Evolutionary conservation across 2,797 vertebrate genomes (phyloP), one percentile per base, ranked within the genome.

Genomic region (Rhodeus uyekii): DNA sequence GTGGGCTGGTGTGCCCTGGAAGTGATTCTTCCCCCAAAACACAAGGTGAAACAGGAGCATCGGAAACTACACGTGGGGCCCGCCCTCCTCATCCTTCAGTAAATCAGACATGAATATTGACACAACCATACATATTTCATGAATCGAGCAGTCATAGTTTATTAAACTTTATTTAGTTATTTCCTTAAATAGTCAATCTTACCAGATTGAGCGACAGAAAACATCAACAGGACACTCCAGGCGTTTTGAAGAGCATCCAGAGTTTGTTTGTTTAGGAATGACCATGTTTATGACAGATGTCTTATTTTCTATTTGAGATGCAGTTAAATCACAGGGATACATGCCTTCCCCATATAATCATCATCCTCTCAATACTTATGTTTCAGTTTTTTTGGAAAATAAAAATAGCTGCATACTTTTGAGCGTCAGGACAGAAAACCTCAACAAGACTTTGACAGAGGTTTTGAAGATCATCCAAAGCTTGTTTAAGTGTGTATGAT

Each of bases 1-100:
- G 89, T 88, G 86, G 89, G 88, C 84, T 92, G 87, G 91, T 92
- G 87, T 94, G 94, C 93, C 93, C 94, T 94, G 94, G 94, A 95
- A 95, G 94, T 95, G 90, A 93, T 94, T 93, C 90, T 90, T 89
- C 88, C 90, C 90, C 90, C 83, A 87, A 89, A 86, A 88, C 77
- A 89, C 84, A 90, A 90, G 88, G 89, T 92, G 89, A 87, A 88
- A 83, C 38, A 71, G 84, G 89, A 90, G 89, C 87, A 89, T 76
- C 87, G 83, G 84, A 87, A 83, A 65, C 22, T 74, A 61, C 92
- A 93, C 90, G 90, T 91, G 91, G 88, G 88, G 79, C 76, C 76
- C 61, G 27, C 55, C 69, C 74, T 75, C 72, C 53, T 39, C 81
- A 67, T 69, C 72, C 84, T 72, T 78, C 76, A 42, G 80, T 82